phyloP scores from a whole-genome alignment of 2,113 vertebrate genomes.

The Uria lomvia region DNA sequence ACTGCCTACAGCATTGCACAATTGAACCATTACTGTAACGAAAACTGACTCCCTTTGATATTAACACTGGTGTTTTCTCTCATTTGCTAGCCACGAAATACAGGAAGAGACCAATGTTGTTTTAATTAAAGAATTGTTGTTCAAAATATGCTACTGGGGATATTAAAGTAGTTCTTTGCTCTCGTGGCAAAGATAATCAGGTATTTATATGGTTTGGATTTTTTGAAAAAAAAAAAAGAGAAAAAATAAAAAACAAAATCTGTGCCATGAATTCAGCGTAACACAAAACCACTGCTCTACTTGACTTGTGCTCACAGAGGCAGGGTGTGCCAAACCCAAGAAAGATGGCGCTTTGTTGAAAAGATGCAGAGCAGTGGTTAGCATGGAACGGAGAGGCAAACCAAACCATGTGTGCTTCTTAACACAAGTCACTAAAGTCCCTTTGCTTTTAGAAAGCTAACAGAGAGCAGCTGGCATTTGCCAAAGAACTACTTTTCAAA shows the following conservation, averaged over 20 bases:
- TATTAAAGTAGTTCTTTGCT: constrained; percentile 32
- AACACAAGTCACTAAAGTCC: background rate
- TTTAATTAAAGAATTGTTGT: constrained; percentile 60
- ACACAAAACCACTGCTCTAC: background rate
- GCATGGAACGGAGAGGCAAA: constrained; percentile 1
- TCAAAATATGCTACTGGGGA: constrained; percentile 56
- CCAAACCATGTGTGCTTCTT: constrained; percentile 11
- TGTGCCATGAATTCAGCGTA: background rate
- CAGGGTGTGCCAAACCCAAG: background rate
- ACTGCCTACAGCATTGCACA: constrained; percentile 64
- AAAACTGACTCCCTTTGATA: constrained; percentile 75
- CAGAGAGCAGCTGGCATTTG: constrained; percentile 39
- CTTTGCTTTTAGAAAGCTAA: constrained; percentile 42
- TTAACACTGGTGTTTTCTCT: constrained; percentile 67
- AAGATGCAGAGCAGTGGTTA: constrained; percentile 9
- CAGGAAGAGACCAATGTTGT: constrained; percentile 57
- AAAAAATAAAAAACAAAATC: background rate
- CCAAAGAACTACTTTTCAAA: constrained; percentile 35
- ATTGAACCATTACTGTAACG: constrained; percentile 67
- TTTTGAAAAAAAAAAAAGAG: background rate
- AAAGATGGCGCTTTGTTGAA: constrained; percentile 20
- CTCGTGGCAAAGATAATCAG: constrained; percentile 9
- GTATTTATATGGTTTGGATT: constrained; percentile 35
- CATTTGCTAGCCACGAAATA: constrained; percentile 62
- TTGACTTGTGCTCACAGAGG: background rate